These are phyloP conservation scores for Rhyacophila brunnea DNA, from an alignment of 1,140 invertebrate genomes.

Conservation along the genomic window DNA sequence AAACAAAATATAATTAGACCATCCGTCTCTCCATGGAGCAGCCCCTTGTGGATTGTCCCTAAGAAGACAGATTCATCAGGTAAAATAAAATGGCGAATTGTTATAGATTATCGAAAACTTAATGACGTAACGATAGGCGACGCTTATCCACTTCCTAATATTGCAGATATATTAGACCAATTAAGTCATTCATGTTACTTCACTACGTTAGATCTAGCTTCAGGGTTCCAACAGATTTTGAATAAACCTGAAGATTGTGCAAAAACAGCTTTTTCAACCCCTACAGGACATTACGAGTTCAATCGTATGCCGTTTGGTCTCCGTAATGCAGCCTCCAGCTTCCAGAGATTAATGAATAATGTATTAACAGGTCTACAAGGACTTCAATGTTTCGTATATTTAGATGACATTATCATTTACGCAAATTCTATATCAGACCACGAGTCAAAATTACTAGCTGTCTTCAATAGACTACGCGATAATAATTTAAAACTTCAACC, in stretches of 20 bases:
- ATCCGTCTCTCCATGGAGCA: slow-evolving; percentile 39
- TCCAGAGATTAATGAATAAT: slow-evolving; percentile 43
- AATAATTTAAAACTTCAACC: no score
- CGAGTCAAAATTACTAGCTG: slow-evolving; percentile 39
- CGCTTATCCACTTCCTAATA: no score
- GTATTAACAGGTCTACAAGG: slow-evolving; percentile 28
- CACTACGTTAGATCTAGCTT: slow-evolving; percentile 39
- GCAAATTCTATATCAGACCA: slow-evolving; percentile 41
- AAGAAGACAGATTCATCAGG: slow-evolving; percentile 45
- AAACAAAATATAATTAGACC: slow-evolving; percentile 42
- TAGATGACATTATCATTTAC: slow-evolving; percentile 46
- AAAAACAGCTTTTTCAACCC: slow-evolving; percentile 47
- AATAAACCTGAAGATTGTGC: slow-evolving; percentile 35
- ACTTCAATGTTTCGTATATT: slow-evolving; percentile 39
- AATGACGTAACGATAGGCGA: no score
- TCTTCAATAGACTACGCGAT: slow-evolving; percentile 44
- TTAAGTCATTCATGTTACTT: slow-evolving; percentile 40
- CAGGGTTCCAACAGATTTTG: slow-evolving; percentile 41
- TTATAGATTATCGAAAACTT: no score
- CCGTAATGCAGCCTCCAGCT: slow-evolving; percentile 39
- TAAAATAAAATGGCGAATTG: slow-evolving; percentile 42
- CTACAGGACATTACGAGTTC: slow-evolving; percentile 34
- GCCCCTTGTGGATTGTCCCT: no score
- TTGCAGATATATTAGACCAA: slow-evolving; percentile 42
- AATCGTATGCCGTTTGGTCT: slow-evolving; percentile 42